Conservation (phyloP, 2,113 vertebrate species). For the Erpornis zantholeuca region DNA sequence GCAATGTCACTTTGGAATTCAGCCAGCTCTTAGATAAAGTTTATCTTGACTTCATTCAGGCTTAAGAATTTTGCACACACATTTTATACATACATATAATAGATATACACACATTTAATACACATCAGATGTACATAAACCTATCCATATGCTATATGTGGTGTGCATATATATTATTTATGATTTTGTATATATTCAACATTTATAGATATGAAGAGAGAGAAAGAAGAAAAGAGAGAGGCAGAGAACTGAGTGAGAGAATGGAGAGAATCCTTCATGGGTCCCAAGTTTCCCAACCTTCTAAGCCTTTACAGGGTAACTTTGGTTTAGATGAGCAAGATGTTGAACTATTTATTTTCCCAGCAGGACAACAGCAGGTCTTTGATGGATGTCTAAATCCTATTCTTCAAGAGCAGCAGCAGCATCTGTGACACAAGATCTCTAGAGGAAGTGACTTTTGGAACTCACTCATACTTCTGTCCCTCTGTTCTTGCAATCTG, state of each 20-base stretch:
- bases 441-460: slow-evolving; percentile 36
- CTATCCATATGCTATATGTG: neutral
- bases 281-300: neutral
- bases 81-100: neutral
- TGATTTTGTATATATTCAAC: neutral
- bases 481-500: slow-evolving; percentile 10
- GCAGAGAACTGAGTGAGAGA: neutral
- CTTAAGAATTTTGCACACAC: neutral
- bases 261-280: neutral
- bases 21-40: neutral
- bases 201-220: neutral
- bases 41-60: neutral
- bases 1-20: neutral
- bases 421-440: slow-evolving; percentile 42
- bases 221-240: neutral
- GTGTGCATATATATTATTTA: neutral
- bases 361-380: neutral
- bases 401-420: neutral
- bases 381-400: slow-evolving; percentile 36
- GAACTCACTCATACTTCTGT: slow-evolving; percentile 30
- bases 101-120: neutral
- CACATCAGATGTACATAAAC: neutral
- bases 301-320: slow-evolving; percentile 21
- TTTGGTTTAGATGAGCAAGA: slow-evolving; percentile 32
- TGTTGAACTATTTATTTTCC: slow-evolving; percentile 44